Evolutionary conservation across 2,113 vertebrate genomes (phyloP).

Genomic region (Clinocottus analis): DNA sequence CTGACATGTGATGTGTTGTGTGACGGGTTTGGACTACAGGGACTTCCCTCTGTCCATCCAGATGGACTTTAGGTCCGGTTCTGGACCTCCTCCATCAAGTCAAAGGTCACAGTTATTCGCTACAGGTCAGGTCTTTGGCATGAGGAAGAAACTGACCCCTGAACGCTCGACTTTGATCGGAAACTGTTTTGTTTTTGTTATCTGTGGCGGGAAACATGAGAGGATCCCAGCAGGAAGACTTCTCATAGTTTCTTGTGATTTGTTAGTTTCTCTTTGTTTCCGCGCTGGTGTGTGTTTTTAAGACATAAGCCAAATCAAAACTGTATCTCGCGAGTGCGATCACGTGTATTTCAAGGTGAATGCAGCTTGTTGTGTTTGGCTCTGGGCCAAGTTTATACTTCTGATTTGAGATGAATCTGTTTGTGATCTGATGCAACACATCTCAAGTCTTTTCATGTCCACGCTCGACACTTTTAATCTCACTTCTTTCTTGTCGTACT

Average conservation of each 20-base stretch:
- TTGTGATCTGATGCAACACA: neutral
- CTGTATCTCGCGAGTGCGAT: neutral
- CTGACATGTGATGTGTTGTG: neutral
- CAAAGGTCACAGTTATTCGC: neutral
- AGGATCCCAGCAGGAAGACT: neutral
- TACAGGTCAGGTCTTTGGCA: neutral
- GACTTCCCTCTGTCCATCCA: neutral
- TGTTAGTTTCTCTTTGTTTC: conserved; percentile 15
- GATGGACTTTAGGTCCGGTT: neutral
- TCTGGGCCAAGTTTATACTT: neutral
- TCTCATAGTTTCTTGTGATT: conserved; percentile 19
- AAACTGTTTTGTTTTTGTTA: neutral
- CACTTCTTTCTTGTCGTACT: neutral
- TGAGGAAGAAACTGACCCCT: neutral
- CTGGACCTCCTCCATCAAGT: neutral
- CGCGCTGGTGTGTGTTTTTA: neutral
- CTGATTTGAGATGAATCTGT: neutral
- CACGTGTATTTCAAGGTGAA: neutral
- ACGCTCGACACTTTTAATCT: neutral
- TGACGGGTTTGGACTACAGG: neutral
- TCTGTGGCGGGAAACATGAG: neutral
- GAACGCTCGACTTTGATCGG: neutral
- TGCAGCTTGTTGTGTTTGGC: neutral
- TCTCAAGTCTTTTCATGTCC: neutral
- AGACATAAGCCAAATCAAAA: neutral